phyloP scores from a whole-genome alignment of 2,113 vertebrate species.

The Pseudopipra pipra region DNA sequence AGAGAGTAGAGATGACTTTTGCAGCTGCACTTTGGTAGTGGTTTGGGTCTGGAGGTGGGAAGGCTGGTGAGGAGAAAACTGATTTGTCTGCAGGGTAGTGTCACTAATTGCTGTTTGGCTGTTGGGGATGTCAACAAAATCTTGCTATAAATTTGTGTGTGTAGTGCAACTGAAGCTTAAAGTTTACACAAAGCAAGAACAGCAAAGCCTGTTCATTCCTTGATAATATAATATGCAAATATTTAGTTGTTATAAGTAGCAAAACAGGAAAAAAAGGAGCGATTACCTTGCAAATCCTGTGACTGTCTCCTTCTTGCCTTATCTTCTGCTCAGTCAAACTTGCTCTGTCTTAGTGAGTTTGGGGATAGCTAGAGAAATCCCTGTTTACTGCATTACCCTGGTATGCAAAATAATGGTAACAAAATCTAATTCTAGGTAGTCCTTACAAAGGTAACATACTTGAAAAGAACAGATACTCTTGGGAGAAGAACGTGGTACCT shows the following conservation, averaged over 20 bases:
- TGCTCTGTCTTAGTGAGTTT: neutral
- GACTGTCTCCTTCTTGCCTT: neutral
- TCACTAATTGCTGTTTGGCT: neutral
- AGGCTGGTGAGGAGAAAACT: neutral
- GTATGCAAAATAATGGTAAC: neutral
- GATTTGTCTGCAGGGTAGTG: neutral
- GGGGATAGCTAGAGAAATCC: neutral
- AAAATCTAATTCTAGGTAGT: neutral
- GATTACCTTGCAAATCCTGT: neutral
- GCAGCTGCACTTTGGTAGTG: neutral
- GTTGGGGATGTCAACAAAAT: neutral
- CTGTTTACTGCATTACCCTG: neutral
- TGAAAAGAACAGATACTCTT: neutral
- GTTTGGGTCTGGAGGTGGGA: neutral
- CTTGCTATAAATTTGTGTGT: neutral
- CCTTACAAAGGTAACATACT: neutral
- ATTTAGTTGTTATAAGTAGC: neutral
- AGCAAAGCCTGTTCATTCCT: neutral
- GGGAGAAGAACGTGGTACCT: neutral
- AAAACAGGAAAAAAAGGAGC: neutral
- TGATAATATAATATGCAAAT: neutral
- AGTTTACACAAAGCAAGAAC: neutral
- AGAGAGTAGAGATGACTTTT: slow-evolving; percentile 1
- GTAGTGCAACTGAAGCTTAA: neutral
- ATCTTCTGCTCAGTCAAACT: neutral